A percentile compares a stretch with the other conserved stretches of the same genome.
Evolutionary conservation across 2,888 invertebrate genomes (phyloP).

Genomic region (Allygus modestus): DNA sequence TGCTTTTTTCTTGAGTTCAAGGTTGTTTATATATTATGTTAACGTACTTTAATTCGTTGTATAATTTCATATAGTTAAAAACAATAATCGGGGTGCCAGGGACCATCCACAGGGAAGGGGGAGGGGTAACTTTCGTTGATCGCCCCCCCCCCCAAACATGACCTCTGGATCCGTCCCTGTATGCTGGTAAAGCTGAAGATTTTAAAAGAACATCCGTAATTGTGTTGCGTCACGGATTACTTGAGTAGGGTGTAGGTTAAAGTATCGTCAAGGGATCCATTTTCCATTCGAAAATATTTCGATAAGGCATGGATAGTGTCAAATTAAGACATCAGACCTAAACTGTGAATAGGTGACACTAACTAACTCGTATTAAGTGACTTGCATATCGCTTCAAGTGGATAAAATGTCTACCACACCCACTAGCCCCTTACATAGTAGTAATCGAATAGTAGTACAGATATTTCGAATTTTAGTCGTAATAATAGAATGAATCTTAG

Average conservation of each 20-base stretch:
- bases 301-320: constrained; percentile 6
- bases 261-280: not conserved
- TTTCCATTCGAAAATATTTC: not conserved
- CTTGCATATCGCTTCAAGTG: constrained; percentile 11
- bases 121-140: too few relatives aligned
- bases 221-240: not conserved
- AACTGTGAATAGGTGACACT: constrained; percentile 26
- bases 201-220: too few relatives aligned
- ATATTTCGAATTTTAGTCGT: not conserved
- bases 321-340: constrained; percentile 22
- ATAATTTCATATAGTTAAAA: too few relatives aligned
- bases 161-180: too few relatives aligned
- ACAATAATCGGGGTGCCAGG: too few relatives aligned
- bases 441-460: not conserved
- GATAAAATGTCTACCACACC: not conserved
- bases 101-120: too few relatives aligned
- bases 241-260: not conserved
- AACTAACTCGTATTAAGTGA: constrained; percentile 19
- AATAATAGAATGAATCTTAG: too few relatives aligned
- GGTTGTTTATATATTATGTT: too few relatives aligned
- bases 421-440: not conserved
- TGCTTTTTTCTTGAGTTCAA: too few relatives aligned
- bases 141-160: too few relatives aligned
- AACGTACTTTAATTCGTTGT: too few relatives aligned
- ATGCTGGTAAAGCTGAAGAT: too few relatives aligned